Percentiles rank a stretch among this genome's conserved stretches.
Evolutionary conservation across 2,113 vertebrate genomes (phyloP).

Genomic region (Corythornis cristatus): DNA sequence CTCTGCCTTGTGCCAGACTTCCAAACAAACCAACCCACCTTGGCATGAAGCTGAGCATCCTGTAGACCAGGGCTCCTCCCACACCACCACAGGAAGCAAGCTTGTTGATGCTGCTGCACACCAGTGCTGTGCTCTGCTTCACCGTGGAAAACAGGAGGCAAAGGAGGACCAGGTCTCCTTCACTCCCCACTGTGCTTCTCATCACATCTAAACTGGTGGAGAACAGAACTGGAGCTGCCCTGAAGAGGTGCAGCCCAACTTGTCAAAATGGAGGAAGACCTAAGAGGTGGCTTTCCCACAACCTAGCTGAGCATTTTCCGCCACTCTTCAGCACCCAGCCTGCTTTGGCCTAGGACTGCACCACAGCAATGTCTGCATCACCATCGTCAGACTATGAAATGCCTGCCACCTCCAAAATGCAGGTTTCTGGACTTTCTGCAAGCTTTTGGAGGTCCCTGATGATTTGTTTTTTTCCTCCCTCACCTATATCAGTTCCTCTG

Average conservation of each 20-base stretch:
- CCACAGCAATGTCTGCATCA: background rate
- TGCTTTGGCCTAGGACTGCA: background rate
- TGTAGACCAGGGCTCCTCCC: background rate
- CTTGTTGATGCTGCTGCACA: background rate
- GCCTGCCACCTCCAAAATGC: background rate
- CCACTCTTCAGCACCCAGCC: background rate
- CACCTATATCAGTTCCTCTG: constrained; percentile 2
- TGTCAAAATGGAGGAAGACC: background rate
- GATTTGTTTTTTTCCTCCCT: constrained; percentile 3
- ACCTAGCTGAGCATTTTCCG: background rate
- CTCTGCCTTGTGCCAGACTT: background rate
- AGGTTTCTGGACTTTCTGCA: background rate
- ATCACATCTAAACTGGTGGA: background rate
- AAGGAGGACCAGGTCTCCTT: background rate
- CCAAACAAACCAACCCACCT: background rate
- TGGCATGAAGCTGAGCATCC: background rate
- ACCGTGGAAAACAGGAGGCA: fast-evolving
- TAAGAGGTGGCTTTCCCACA: background rate
- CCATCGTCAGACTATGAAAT: background rate
- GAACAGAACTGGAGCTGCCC: background rate
- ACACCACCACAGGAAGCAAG: no score
- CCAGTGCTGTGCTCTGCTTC: fast-evolving
- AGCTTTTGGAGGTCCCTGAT: no score
- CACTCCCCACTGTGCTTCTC: background rate
- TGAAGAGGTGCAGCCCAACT: background rate